Conservation (phyloP, 2,113 vertebrate species). For the Seriola quinqueradiata region DNA sequence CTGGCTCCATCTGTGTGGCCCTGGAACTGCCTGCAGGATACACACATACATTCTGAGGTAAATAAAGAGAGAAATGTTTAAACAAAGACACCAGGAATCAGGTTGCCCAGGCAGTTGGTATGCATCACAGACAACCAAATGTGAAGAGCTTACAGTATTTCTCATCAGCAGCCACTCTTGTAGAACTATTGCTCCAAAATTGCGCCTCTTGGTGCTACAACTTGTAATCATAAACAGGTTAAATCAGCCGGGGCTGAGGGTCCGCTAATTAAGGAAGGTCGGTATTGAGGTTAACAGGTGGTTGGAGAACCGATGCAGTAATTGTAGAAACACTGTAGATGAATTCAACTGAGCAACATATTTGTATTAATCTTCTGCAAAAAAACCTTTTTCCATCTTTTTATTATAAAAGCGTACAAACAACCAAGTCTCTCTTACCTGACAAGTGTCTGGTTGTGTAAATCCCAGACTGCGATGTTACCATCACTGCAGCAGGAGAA, state of each 20-base stretch:
- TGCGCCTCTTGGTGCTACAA: conserved; percentile 9
- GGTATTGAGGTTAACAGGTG: background rate
- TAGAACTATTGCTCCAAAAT: background rate
- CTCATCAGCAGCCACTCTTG: conserved; percentile 17
- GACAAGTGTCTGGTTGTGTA: conserved; percentile 97
- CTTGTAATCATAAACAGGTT: conserved; percentile 9
- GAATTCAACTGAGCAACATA: background rate
- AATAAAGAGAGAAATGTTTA: conserved; percentile 39
- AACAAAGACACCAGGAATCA: conserved; percentile 30
- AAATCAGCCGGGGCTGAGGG: background rate
- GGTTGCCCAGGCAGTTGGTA: conserved; percentile 5
- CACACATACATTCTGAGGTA: conserved; percentile 38
- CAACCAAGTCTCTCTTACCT: conserved; percentile 83
- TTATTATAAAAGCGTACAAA: background rate
- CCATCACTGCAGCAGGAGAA: conserved; percentile 98
- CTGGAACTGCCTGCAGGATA: conserved; percentile 91
- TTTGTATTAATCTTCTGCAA: background rate
- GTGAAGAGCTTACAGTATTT: conserved; percentile 9
- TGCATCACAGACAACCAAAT: conserved; percentile 31
- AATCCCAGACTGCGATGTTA: conserved; percentile 97
- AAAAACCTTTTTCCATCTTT: background rate
- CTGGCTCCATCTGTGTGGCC: conserved; percentile 97
- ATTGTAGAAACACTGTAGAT: background rate
- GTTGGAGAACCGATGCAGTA: background rate
- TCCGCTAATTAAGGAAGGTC: background rate